Base-by-base conservation (phyloP, 2,888 invertebrate species). In the Drosophila diplacantha region DNA sequence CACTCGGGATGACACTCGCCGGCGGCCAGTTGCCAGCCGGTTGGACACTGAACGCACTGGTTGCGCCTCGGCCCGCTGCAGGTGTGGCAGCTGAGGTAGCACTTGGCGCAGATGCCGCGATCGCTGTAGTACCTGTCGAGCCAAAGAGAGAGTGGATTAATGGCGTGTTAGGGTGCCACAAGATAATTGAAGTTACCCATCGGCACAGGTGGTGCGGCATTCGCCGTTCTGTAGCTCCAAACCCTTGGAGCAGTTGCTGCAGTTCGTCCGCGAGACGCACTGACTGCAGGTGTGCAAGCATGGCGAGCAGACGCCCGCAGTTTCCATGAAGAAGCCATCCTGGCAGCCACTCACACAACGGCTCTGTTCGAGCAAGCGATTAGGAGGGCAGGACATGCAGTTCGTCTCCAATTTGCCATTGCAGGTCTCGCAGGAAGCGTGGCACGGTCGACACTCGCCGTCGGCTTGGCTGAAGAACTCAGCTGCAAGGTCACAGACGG, bases 1-100 rank as follows among this genome's bases (percentile, higher is more conserved):
- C 96, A 96, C 81, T 94, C 93, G 0, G 94, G 93, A 78, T 94
- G 93, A 81, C 96, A 96, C 86, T 95, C 94, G 3, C 95, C 95
- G 3, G 94, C 94, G 0, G 95, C 93, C 64, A 96, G 89, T 85
- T 93, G 92, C 95, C 95, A 95, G 5, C 93, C 93, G 5, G 89
- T 88, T 0, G 94, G 95, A 85, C 96, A 96, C 18, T 92, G 92
- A 0, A 96, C 95, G 87, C 96, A 96, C 87, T 96, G 95, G 86
- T 95, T 93, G 32, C 94, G 91, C 41, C 94, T 90, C 0, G 95
- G 95, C 0, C 96, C 96, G 73, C 93, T 94, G 86, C 96, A 96
- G 8, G 95, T 95, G 81, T 92, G 92, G 84, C 96, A 96, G 52
- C 95, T 94, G 58, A 95, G 90, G 86, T 95, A 94, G 87, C 96